Conservation (phyloP, 2,888 invertebrate species). For the Lochmaea capreae region DNA sequence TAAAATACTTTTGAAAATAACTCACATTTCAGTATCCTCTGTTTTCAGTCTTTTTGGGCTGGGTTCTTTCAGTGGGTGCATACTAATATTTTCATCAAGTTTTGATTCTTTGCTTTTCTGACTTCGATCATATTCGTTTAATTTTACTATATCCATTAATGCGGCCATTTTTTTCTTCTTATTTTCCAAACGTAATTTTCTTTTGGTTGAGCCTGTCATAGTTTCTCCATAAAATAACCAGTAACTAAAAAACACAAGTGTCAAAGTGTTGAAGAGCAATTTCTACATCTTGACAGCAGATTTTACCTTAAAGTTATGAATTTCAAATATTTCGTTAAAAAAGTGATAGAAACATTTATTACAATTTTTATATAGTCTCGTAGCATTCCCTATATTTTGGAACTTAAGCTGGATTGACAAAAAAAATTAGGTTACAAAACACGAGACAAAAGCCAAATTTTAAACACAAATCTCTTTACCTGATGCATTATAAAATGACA, state of each 20-base stretch:
- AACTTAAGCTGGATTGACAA: conserved; percentile 42
- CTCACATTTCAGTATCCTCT: conserved; percentile 43
- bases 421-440: conserved; percentile 46
- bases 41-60: conserved; percentile 53
- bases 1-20: conserved; percentile 17
- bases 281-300: background rate
- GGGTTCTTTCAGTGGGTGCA: conserved; percentile 48
- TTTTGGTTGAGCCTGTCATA: conserved; percentile 67
- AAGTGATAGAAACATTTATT: conserved; percentile 51
- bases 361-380: conserved; percentile 53
- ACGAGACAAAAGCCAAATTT: conserved; percentile 43
- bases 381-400: conserved; percentile 53
- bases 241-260: conserved; percentile 46
- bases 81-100: conserved; percentile 36
- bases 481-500: conserved; percentile 37
- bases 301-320: conserved; percentile 49
- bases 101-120: conserved; percentile 54
- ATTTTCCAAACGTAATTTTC: conserved; percentile 70
- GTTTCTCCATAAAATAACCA: conserved; percentile 50
- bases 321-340: conserved; percentile 50
- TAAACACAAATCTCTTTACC: conserved; percentile 39
- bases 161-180: conserved; percentile 75
- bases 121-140: conserved; percentile 72
- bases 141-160: conserved; percentile 70
- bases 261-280: conserved; percentile 16